phyloP scores from a whole-genome alignment of 2,797 vertebrate species.

The Mallotus villosus region DNA sequence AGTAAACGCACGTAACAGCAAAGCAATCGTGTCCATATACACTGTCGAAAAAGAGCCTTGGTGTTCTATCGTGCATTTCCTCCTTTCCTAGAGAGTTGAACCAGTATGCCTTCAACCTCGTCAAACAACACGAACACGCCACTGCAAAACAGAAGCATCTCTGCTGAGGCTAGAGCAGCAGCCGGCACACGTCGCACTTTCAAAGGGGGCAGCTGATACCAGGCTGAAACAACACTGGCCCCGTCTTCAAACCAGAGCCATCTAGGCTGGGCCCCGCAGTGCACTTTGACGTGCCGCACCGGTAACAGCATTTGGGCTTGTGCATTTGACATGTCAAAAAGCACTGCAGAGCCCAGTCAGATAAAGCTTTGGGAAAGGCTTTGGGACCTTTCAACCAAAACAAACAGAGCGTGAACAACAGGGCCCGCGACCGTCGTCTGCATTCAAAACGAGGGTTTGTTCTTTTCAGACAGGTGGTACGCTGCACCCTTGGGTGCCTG shows the following conservation, averaged over 20 bases:
- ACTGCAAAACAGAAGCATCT: constrained; percentile 28
- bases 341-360: constrained; percentile 15
- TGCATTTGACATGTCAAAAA: neutral
- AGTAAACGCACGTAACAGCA: constrained; percentile 15
- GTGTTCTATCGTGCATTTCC: constrained; percentile 8
- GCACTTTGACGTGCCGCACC: constrained; percentile 27
- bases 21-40: constrained; percentile 14
- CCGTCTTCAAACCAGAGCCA: constrained; percentile 19
- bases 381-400: neutral
- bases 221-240: constrained; percentile 50
- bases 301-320: neutral
- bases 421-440: neutral
- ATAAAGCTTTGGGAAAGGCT: neutral
- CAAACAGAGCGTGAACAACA: neutral
- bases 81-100: constrained; percentile 53
- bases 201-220: constrained; percentile 54
- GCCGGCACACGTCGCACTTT: constrained; percentile 26
- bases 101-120: constrained; percentile 32
- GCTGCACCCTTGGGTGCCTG: constrained; percentile 47
- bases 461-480: constrained; percentile 29
- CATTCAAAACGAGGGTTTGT: constrained; percentile 4
- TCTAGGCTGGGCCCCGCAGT: constrained; percentile 23
- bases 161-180: constrained; percentile 23
- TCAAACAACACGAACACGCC: constrained; percentile 27
- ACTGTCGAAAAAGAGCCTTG: constrained; percentile 15